phyloP scores from a whole-genome alignment of 2,888 invertebrate species.

The Neoaliturus tenellus region DNA sequence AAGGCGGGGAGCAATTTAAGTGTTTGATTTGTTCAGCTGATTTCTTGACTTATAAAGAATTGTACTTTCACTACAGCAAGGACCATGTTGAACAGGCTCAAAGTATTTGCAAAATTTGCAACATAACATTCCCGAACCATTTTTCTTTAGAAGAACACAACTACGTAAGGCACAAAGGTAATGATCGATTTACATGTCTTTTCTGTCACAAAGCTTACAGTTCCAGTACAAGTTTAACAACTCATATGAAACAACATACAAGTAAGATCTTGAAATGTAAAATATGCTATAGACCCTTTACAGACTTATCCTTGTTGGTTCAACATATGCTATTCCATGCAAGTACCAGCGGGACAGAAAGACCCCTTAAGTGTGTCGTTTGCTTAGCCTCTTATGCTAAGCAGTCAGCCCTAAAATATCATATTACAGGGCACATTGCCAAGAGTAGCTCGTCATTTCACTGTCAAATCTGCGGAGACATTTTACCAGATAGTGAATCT shows the following conservation, averaged over 20 bases:
- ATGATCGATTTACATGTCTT: background rate
- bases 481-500: background rate
- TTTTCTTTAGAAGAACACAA: background rate
- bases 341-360: background rate
- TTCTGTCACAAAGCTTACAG: constrained; percentile 6
- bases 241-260: constrained; percentile 14
- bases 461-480: constrained; percentile 11
- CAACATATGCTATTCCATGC: constrained; percentile 47
- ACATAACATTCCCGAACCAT: background rate
- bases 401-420: background rate
- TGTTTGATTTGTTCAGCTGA: constrained; percentile 9
- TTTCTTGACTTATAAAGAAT: background rate
- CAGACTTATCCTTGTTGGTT: background rate
- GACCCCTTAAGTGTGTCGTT: constrained; percentile 12
- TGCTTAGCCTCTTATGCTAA: background rate
- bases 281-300: constrained; percentile 14
- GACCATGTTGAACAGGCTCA: background rate
- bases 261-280: background rate
- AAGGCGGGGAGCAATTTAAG: background rate
- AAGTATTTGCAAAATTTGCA: constrained; percentile 28
- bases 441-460: background rate
- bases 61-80: constrained; percentile 21
- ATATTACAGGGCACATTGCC: background rate
- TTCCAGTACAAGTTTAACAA: background rate
- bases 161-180: background rate